These are phyloP conservation scores for Microcebus ravelobensis DNA, from an alignment of 2,113 vertebrate species.

Conservation along the genomic window DNA sequence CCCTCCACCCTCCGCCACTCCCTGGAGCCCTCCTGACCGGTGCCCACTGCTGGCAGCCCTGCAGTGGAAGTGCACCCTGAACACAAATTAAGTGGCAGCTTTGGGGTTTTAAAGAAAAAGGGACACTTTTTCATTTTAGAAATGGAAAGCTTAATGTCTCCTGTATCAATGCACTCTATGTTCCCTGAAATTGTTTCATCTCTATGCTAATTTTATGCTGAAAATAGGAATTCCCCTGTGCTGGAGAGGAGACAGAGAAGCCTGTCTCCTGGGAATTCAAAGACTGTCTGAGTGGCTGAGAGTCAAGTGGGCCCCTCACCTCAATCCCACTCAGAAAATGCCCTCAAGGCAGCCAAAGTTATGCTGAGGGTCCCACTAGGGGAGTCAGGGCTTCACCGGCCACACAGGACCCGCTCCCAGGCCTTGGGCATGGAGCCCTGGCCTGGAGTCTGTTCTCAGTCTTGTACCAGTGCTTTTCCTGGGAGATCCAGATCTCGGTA, in stretches of 20 bases:
- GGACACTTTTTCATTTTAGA: slow-evolving; percentile 40
- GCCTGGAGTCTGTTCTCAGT: no score
- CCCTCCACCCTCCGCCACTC: rapidly evolving
- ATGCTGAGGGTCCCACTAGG: rapidly evolving
- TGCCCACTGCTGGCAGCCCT: not conserved
- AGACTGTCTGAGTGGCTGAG: not conserved
- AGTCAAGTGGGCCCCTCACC: not conserved
- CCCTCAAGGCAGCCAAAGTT: not conserved
- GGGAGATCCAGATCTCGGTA: not conserved
- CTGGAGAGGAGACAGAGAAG: not conserved
- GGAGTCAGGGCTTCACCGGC: not conserved
- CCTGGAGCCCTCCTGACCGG: not conserved
- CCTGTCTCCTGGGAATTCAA: not conserved
- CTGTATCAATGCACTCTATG: not conserved
- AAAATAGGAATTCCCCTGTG: not conserved
- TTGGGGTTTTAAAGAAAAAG: slow-evolving; percentile 4
- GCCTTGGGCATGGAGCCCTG: not conserved
- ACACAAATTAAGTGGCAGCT: slow-evolving; percentile 22
- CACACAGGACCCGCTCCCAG: not conserved
- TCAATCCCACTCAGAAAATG: not conserved
- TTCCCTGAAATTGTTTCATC: slow-evolving; percentile 45
- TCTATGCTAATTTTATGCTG: slow-evolving; percentile 55
- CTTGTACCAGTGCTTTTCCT: not conserved
- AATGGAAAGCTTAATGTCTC: slow-evolving; percentile 32
- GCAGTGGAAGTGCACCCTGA: not conserved